Evolutionary conservation across 2,113 vertebrate genomes (phyloP), one percentile per base, ranked within the genome.

Genomic region (Forbesichthys papilliferus): DNA sequence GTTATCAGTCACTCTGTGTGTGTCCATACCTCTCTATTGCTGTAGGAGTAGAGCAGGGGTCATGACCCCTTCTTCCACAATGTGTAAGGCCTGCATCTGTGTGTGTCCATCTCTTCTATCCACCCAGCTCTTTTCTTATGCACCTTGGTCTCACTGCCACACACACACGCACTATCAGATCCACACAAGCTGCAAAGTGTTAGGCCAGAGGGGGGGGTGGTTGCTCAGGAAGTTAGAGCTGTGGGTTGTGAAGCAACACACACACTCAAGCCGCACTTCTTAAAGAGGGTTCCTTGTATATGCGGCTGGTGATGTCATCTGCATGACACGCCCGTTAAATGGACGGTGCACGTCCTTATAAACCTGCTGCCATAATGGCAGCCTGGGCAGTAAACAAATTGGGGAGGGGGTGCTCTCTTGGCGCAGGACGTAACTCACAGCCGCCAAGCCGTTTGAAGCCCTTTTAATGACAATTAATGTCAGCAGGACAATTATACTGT

Each of bases 401-500:
- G 87, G 75, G 61, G 70, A 66, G 87, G 75, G 61, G 70, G 68
- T 68, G 81, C 78, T 84, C 81, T 77, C 84, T 73, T 34, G 33
- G 61, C 18, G 48, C 51, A 11, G 71, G 69, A 51, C 78, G 79
- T 84, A 87, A 86, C 80, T 89, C 87, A 86, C 81, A 77, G 87
- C 69, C 33, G 3, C 55, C 65, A 49, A 72, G 79, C 81, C 54
- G 60, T 84, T 86, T 83, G 69, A 72, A 83, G 84, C 77, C 87
- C 82, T 91, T 27, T 90, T 92, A 92, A 91, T 91, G 89, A 88
- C 89, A 84, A 91, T 93, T 92, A 93, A 91, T 87, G 90, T 92
- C 92, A 92, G 85, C 84, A 80, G 82, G 84, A 91, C 87, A 92
- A 92, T 92, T 92, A 93, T 89, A 81, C 80, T 83, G 83, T 72